A percentile compares a stretch with the other conserved stretches of the same genome.
These are phyloP conservation scores for Lynx canadensis DNA, from an alignment of 2,113 vertebrate genomes.

Conservation along the genomic window DNA sequence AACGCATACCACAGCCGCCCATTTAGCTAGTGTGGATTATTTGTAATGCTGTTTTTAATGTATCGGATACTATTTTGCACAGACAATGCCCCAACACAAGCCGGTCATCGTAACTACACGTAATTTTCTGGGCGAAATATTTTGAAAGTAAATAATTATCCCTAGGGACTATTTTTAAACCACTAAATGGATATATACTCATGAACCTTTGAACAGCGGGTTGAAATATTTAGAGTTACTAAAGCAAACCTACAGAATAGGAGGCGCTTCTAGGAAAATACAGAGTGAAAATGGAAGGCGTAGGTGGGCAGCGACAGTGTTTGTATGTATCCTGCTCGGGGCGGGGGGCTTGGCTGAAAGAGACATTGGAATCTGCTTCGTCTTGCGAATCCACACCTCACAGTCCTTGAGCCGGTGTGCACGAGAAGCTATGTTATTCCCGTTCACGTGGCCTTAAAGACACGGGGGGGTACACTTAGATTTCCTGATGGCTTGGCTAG, in stretches of 20 bases:
- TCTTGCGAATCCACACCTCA: background rate
- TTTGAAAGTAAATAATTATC: background rate
- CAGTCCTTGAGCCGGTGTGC: background rate
- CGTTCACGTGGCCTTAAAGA: background rate
- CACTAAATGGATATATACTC: background rate
- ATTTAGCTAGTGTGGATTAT: background rate
- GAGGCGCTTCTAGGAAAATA: background rate
- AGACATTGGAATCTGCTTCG: background rate
- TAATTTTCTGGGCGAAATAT: constrained; percentile 25
- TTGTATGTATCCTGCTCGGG: background rate
- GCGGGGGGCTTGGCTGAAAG: background rate
- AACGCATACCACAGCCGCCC: background rate
- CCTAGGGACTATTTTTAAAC: background rate
- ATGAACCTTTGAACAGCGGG: background rate
- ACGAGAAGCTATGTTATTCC: background rate
- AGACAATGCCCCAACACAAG: background rate
- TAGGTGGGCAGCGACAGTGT: background rate
- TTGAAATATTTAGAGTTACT: constrained; percentile 8
- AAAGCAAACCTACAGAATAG: background rate
- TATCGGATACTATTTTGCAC: background rate
- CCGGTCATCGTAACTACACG: background rate
- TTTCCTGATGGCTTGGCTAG: background rate
- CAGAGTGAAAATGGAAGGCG: background rate
- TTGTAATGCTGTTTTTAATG: constrained; percentile 37
- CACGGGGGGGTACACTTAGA: background rate